Evolutionary conservation across 1,140 invertebrate species (phyloP).

Genomic region (Vanessa tameamea): DNA sequence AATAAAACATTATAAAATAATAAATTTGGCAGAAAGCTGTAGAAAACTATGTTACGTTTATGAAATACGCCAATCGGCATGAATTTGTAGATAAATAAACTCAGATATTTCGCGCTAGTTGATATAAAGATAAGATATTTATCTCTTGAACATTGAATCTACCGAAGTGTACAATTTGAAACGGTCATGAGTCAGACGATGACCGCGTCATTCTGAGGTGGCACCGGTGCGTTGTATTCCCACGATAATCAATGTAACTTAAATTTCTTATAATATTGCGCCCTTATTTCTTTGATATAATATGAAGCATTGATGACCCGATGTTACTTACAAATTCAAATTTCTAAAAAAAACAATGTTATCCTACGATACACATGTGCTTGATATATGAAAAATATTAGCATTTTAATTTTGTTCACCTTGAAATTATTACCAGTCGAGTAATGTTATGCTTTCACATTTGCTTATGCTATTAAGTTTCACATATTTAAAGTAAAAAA

Average conservation of each 20-base stretch:
- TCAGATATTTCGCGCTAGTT: not conserved
- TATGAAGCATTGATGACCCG: too few relatives aligned
- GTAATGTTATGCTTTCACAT: too few relatives aligned
- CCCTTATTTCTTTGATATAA: not conserved
- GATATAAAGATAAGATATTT: constrained; percentile 1
- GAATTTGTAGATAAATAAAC: not conserved
- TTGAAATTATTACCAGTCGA: too few relatives aligned
- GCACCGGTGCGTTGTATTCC: not conserved
- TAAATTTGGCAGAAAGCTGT: too few relatives aligned
- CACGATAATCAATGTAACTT: not conserved
- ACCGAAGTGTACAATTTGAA: not conserved
- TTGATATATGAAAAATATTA: too few relatives aligned
- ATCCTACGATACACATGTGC: too few relatives aligned
- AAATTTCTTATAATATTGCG: not conserved
- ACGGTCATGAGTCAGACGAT: not conserved
- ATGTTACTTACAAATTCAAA: too few relatives aligned
- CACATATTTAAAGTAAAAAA: too few relatives aligned
- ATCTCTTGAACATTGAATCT: not conserved
- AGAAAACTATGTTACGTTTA: not conserved
- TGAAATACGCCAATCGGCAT: not conserved
- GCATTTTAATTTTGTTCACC: too few relatives aligned
- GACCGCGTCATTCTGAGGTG: not conserved
- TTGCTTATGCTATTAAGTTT: too few relatives aligned
- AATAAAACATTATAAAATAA: too few relatives aligned
- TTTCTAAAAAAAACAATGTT: too few relatives aligned